Evolutionary conservation across 2,888 invertebrate species (phyloP).

Genomic region (Cosmia pyralina): DNA sequence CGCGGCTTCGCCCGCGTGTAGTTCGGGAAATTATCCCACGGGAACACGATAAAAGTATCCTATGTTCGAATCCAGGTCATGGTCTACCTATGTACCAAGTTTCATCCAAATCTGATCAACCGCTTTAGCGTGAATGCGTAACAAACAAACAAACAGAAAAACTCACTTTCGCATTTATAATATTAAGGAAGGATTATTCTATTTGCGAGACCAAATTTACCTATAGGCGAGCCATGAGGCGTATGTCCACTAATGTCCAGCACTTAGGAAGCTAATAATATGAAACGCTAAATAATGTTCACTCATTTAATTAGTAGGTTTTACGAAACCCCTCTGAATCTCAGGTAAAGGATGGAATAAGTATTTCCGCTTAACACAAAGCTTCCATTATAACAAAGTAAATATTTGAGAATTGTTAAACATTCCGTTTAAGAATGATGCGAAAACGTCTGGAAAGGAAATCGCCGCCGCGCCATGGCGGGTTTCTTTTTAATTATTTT

Average conservation of each 20-base stretch:
- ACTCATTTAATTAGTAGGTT: conserved; percentile 5
- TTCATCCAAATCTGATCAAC: too few relatives aligned
- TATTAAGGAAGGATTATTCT: neutral
- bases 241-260: conserved; percentile 10
- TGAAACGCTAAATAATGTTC: conserved; percentile 2
- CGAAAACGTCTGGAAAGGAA: conserved; percentile 35
- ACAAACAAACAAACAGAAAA: too few relatives aligned
- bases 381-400: conserved; percentile 60
- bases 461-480: neutral
- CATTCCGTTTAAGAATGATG: conserved; percentile 47
- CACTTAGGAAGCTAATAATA: conserved; percentile 2
- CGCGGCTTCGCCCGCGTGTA: too few relatives aligned
- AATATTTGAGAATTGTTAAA: conserved; percentile 58
- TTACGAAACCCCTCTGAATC: conserved; percentile 1
- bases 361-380: conserved; percentile 47
- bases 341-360: conserved; percentile 44
- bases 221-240: too few relatives aligned
- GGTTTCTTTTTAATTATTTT: conserved; percentile 36
- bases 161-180: too few relatives aligned
- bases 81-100: too few relatives aligned
- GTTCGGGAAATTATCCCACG: too few relatives aligned
- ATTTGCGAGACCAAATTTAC: neutral
- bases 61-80: too few relatives aligned
- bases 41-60: too few relatives aligned
- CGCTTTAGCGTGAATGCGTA: too few relatives aligned